Conservation (phyloP, 2,113 vertebrate genomes). For the Sceloporus tristichus region DNA sequence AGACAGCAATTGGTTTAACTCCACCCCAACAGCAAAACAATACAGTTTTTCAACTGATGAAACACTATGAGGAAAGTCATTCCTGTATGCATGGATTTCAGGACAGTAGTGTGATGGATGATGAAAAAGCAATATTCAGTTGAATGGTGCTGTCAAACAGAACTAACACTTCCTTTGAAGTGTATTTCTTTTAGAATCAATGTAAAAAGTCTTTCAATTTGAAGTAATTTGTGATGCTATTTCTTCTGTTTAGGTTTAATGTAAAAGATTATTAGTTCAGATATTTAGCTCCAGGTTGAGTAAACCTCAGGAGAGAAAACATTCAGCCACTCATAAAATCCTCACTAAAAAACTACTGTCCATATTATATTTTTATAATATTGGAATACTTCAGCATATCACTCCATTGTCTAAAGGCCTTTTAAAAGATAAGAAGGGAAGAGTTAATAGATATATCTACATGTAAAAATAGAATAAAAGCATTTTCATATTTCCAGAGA, state of each 20-base stretch:
- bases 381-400: neutral
- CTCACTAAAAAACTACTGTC: neutral
- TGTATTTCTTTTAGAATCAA: neutral
- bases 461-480: neutral
- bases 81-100: neutral
- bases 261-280: neutral
- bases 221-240: neutral
- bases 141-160: neutral
- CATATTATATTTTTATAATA: neutral
- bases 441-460: neutral
- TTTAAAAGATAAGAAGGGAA: neutral
- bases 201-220: neutral
- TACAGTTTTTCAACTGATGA: neutral
- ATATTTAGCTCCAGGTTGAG: neutral
- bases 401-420: neutral
- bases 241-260: neutral
- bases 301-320: conserved; percentile 5
- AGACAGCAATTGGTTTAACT: neutral
- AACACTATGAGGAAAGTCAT: neutral
- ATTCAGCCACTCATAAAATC: too few relatives aligned
- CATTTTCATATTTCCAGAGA: neutral
- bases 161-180: neutral
- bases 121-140: neutral
- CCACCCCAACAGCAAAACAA: conserved; percentile 4
- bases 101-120: neutral